Evolutionary conservation across 2,113 vertebrate genomes (phyloP), one percentile per base, ranked within the genome.

Genomic region (Oreochromis aureus): DNA sequence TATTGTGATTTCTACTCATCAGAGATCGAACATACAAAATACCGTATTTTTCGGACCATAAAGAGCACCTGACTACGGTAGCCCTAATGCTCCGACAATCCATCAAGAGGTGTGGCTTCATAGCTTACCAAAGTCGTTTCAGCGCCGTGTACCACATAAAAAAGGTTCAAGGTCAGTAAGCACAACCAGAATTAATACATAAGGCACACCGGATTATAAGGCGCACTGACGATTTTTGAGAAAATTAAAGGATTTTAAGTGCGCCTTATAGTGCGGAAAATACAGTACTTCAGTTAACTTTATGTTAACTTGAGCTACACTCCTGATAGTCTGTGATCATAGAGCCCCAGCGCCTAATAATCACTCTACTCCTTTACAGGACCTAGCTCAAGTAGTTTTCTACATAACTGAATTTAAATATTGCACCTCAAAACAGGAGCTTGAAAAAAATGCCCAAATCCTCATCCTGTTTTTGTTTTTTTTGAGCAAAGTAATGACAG

Each of bases 101-200:
- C 15, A 61, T 10, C 58, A 61, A 61, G 16, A 8, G 1, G 5
- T 34, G 58, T 1, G 0, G 16, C 30, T 34, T 19, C 0, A 0
- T 61, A 61, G 9, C 0, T 34, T 61, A 61, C 30, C 58, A 34
- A 19, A 61, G 30, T 61, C 1, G 0, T 34, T 61, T 34, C 16
- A 61, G 58, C 2, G 16, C 30, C 58, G 34, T 34, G 16, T 15
- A 61, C 5, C 58, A 34, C 58, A 61, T 34, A 19, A 61, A 34
- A 34, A 19, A 1, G 3, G 3, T 34, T 61, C 4, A 30, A 61
- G 58, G 58, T 19, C 30, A 61, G 58, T 61, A 61, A 61, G 58
- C 9, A 61, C 58, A 61, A 61, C 30, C 30, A 61, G 16, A 61
- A 34, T 61, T 61, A 16, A 61, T 61, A 19, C 30, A 34, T 19